Evolutionary conservation across 2,888 invertebrate species (phyloP), one percentile per base, ranked within the genome.

Genomic region (Amiota mariae): DNA sequence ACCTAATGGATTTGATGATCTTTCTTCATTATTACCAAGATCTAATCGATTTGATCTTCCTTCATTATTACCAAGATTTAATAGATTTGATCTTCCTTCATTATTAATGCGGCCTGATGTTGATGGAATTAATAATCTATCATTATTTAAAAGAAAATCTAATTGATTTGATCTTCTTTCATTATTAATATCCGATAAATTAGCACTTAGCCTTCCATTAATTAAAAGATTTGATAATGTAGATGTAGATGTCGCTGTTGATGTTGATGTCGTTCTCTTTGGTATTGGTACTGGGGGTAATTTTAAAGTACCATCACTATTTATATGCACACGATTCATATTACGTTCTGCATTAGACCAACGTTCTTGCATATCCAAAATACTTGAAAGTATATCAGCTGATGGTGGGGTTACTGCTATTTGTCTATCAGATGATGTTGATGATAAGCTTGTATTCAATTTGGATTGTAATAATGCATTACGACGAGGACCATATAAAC

Each of bases 291-390:
- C 64, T 12, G 73, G 67, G 1, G 80, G 87, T 11, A 94, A 91
- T 74, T 92, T 90, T 0, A 95, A 86, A 20, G 91, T 92, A 1
- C 95, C 95, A 81, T 93, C 93, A 2, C 86, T 74, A 59, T 82
- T 85, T 15, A 90, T 89, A 47, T 77, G 85, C 2, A 92, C 91
- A 61, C 92, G 91, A 9, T 93, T 91, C 3, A 92, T 88, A 36
- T 92, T 86, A 3, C 88, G 91, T 67, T 92, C 91, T 76, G 92
- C 93, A 8, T 94, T 93, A 86, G 94, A 94, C 90, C 95, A 92
- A 75, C 93, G 91, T 70, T 93, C 92, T 88, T 95, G 95, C 79
- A 92, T 92, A 77, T 93, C 92, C 82, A 96, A 90, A 79, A 96
- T 95, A 81, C 91, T 93, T 48, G 92, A 93, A 8, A 96, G 89